Evolutionary conservation across 2,113 vertebrate species (phyloP), one percentile per base, ranked within the genome.

Genomic region (Oncorhynchus clarkii): DNA sequence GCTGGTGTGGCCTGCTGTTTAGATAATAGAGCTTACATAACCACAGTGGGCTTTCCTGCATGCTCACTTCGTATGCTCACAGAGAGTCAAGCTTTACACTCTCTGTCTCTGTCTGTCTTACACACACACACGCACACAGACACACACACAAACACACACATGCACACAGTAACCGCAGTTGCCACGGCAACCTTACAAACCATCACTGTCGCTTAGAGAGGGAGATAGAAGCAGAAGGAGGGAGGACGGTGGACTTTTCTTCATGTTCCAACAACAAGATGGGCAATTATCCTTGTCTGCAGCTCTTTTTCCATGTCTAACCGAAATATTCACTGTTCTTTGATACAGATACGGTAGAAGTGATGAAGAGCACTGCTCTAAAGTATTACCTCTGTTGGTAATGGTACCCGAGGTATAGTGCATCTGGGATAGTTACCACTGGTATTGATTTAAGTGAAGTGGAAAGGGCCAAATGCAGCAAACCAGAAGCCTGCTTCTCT

Each of bases 151-250:
- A 3, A 67, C 29, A 67, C 29, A 69, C 74, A 48, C 76, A 22
- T 67, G 71, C 77, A 81, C 70, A 72, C 75, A 71, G 75, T 74
- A 73, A 70, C 77, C 77, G 79, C 66, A 18, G 77, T 87, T 80
- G 54, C 84, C 73, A 87, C 85, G 78, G 81, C 86, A 87, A 89
- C 86, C 73, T 74, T 78, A 85, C 76, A 86, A 78, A 74, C 82
- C 59, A 76, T 84, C 81, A 71, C 79, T 72, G 74, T 75, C 74
- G 62, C 77, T 76, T 66, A 39, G 31, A 68, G 67, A 68, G 31
- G 9, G 22, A 49, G 68, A 68, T 5, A 39, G 45, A 29, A 51
- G 69, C 6, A 71, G 72, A 67, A 49, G 13, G 66, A 77, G 66
- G 73, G 59, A 70, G 22, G 29, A 26, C 5, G 66, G 57, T n/a